Conservation (phyloP, 1,140 invertebrate genomes). For the Diachasmimorpha longicaudata region DNA sequence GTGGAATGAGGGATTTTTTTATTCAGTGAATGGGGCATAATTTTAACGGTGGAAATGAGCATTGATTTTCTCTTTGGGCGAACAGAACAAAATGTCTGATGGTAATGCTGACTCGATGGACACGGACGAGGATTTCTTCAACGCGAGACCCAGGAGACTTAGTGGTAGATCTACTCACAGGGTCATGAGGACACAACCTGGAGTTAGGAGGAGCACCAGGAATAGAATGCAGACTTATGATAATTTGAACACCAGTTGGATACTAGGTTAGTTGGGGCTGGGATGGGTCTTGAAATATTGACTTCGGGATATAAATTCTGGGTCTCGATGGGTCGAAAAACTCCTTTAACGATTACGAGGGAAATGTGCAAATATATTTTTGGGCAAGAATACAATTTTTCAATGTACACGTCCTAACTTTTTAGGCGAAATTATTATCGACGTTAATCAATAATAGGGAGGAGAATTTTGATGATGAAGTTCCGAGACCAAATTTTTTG, state of each 20-base stretch:
- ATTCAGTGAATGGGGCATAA: background rate
- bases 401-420: too few species aligned
- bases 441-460: too few species aligned
- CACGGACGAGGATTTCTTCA: constrained; percentile 59
- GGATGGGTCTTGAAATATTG: background rate
- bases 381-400: too few species aligned
- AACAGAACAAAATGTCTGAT: constrained; percentile 54
- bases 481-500: too few species aligned
- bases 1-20: background rate
- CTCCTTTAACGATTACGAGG: too few species aligned
- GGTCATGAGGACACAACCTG: constrained; percentile 52
- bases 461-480: too few species aligned
- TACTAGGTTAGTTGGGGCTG: constrained; percentile 52
- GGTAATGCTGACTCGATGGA: constrained; percentile 61
- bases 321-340: too few species aligned
- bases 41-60: background rate
- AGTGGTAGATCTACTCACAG: constrained; percentile 45
- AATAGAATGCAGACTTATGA: constrained; percentile 66
- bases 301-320: too few species aligned
- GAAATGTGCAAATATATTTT: too few species aligned
- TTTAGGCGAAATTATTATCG: too few species aligned
- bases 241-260: constrained; percentile 65
- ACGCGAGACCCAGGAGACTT: constrained; percentile 41
- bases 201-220: constrained; percentile 66
- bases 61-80: background rate